phyloP scores from a whole-genome alignment of 2,888 invertebrate species.

The Cosmopolites sordidus region DNA sequence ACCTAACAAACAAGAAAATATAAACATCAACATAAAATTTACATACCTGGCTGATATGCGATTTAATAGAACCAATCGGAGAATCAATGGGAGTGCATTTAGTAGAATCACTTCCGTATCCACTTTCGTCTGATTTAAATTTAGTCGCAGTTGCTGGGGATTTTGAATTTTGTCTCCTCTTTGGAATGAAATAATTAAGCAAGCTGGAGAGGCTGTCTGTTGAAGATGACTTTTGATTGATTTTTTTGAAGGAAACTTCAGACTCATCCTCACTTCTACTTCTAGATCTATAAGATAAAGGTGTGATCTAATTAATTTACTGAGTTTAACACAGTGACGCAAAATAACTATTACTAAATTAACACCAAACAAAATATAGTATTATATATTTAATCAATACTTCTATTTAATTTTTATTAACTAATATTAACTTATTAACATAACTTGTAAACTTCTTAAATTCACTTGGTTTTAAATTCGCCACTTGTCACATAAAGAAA shows the following conservation, averaged over 20 bases:
- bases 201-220: conserved; percentile 42
- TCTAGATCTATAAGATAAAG: conserved; percentile 21
- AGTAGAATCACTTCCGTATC: conserved; percentile 59
- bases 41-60: conserved; percentile 30
- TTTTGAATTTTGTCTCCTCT: conserved; percentile 37
- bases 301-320: no score
- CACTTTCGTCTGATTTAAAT: conserved; percentile 53
- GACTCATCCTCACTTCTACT: conserved; percentile 45
- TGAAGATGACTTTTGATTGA: conserved; percentile 37
- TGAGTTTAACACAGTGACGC: no score
- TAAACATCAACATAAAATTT: no score
- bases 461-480: no score
- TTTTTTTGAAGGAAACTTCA: conserved; percentile 31
- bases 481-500: no score
- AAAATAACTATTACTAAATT: no score
- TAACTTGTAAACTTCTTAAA: no score
- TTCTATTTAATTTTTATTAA: no score
- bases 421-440: no score
- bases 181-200: conserved; percentile 40
- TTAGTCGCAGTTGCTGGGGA: conserved; percentile 31
- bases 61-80: conserved; percentile 48
- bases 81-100: conserved; percentile 53
- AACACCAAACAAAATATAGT: no score
- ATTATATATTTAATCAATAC: no score
- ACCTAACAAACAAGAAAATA: no score